Evolutionary conservation across 2,888 invertebrate species (phyloP).

Genomic region (Trachelus iudaicus): DNA sequence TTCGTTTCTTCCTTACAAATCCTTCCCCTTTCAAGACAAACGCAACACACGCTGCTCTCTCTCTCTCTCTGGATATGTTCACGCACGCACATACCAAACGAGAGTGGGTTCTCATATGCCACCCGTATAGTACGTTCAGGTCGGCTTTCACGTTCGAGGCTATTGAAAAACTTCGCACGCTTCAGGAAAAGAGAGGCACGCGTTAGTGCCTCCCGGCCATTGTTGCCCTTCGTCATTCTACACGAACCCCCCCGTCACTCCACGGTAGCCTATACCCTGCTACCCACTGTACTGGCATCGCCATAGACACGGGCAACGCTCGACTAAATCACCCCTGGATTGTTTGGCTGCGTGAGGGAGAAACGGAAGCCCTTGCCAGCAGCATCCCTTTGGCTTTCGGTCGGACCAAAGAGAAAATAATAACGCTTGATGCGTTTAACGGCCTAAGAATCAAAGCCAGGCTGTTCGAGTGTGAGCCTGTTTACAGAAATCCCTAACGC

Average conservation of each 20-base stretch:
- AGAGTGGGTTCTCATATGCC: not conserved
- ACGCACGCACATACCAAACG: not conserved
- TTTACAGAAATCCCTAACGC: not conserved
- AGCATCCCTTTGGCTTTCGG: not conserved
- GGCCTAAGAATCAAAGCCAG: not conserved
- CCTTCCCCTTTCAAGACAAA: not conserved
- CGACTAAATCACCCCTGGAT: not conserved
- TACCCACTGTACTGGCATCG: not conserved
- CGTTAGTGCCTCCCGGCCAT: not conserved
- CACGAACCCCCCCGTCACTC: not conserved
- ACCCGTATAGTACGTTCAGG: not conserved
- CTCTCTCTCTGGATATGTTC: not conserved
- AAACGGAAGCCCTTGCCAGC: not conserved
- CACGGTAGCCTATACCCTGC: not conserved
- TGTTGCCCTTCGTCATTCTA: not conserved
- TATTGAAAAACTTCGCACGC: constrained; percentile 28
- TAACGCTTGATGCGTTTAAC: not conserved
- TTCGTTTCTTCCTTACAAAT: not conserved
- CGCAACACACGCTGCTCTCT: not conserved
- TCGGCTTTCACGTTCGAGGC: not conserved
- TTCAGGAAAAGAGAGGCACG: constrained; percentile 10
- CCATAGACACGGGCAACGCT: not conserved
- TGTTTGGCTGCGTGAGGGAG: not conserved
- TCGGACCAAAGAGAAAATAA: not conserved
- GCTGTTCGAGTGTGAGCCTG: not conserved